Percentiles rank a stretch among this genome's conserved stretches.
These are phyloP conservation scores for Gymnoscopelus microlampas DNA, from an alignment of 2,797 vertebrate species.

Conservation along the genomic window DNA sequence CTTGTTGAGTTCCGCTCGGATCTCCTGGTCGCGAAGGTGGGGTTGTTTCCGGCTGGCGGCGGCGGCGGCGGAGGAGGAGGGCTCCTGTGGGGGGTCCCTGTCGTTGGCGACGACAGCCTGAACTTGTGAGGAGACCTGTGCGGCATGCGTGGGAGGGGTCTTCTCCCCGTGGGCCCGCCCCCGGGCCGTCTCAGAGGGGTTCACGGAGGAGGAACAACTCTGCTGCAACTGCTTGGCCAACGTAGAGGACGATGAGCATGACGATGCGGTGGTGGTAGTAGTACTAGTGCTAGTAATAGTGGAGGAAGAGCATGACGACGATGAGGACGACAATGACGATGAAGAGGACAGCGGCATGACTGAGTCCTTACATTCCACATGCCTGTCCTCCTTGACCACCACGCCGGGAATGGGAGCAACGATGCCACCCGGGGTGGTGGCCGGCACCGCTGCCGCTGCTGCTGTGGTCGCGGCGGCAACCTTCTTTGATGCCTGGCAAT, in stretches of 20 bases:
- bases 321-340: constrained; percentile 63
- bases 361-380: constrained; percentile 90
- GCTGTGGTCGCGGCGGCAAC: constrained; percentile 79
- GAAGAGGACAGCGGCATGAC: constrained; percentile 79
- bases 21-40: constrained; percentile 94
- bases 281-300: constrained; percentile 12
- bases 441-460: constrained; percentile 85
- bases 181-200: constrained; percentile 78
- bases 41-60: constrained; percentile 89
- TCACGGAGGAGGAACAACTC: constrained; percentile 79
- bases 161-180: constrained; percentile 63
- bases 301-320: constrained; percentile 71
- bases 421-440: constrained; percentile 76
- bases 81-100: constrained; percentile 59
- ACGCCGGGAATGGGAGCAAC: constrained; percentile 70
- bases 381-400: constrained; percentile 87
- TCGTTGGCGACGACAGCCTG: constrained; percentile 42
- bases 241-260: constrained; percentile 74
- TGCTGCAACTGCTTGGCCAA: constrained; percentile 84
- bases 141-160: constrained; percentile 35
- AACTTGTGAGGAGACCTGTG: constrained; percentile 48
- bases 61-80: constrained; percentile 49
- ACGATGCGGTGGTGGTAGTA: constrained; percentile 14
- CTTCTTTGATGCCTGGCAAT: constrained; percentile 94
- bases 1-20: constrained; percentile 98